Conservation (phyloP, 1,140 invertebrate species). For the Holcopasites calliopsidis region DNA sequence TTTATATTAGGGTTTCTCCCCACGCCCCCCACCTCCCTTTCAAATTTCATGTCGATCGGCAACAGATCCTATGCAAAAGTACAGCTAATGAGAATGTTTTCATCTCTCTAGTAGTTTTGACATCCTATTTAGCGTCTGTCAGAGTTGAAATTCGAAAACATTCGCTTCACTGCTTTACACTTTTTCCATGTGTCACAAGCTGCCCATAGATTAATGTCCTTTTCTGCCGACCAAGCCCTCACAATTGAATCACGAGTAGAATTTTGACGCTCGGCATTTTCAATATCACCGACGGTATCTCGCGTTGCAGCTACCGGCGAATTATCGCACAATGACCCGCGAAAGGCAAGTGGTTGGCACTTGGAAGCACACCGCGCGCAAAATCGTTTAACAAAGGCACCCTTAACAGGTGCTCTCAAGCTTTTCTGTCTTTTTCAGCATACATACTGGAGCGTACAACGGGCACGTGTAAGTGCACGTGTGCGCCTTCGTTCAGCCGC, state of each 20-base stretch:
- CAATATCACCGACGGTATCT: not conserved
- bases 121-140: too few relatives aligned
- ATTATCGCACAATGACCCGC: conserved; percentile 18
- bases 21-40: too few relatives aligned
- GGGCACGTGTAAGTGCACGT: conserved; percentile 17
- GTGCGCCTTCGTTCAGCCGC: not conserved
- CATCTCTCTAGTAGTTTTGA: too few relatives aligned
- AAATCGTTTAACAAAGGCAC: conserved; percentile 42
- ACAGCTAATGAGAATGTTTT: too few relatives aligned
- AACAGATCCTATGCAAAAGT: too few relatives aligned
- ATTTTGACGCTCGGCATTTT: not conserved
- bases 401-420: conserved; percentile 38
- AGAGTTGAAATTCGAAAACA: too few relatives aligned
- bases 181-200: too few relatives aligned
- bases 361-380: conserved; percentile 20
- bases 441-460: conserved; percentile 18
- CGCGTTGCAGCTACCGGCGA: not conserved
- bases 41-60: too few relatives aligned
- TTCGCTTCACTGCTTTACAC: too few relatives aligned
- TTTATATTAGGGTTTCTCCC: too few relatives aligned
- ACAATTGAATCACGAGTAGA: not conserved
- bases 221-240: too few relatives aligned
- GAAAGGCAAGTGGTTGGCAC: conserved; percentile 23
- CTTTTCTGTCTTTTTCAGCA: conserved; percentile 13
- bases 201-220: too few relatives aligned